Conservation (phyloP, 2,113 vertebrate genomes). For the Plecturocebus donacophilus region DNA sequence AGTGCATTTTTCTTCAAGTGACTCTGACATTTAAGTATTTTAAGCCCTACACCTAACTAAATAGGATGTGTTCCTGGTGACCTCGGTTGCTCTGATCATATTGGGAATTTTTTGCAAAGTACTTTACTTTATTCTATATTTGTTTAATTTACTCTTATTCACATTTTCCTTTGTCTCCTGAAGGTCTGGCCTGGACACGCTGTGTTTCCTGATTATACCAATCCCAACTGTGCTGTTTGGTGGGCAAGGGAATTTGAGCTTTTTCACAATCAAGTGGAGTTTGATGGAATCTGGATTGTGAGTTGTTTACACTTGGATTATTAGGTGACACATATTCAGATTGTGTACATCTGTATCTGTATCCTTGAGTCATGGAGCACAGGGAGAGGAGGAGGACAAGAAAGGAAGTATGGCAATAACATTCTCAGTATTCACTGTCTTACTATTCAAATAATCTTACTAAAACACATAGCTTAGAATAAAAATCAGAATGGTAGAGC, state of each 20-base stretch:
- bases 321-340: background rate
- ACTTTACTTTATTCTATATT: background rate
- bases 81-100: background rate
- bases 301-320: constrained; percentile 79
- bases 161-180: background rate
- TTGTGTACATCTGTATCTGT: background rate
- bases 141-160: background rate
- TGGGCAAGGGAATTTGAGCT: constrained; percentile 90
- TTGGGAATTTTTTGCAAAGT: background rate
- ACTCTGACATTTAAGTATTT: background rate
- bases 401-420: background rate
- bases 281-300: constrained; percentile 98
- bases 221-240: constrained; percentile 88
- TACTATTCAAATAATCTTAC: background rate
- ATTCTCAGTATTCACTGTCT: background rate
- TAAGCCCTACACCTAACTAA: background rate
- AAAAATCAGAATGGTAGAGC: background rate
- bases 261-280: constrained; percentile 87
- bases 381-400: background rate
- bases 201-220: constrained; percentile 96
- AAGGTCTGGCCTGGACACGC: constrained; percentile 96
- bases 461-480: background rate
- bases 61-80: background rate
- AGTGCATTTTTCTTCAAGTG: background rate
- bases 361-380: background rate